These are phyloP conservation scores for Cecropterus lyciades DNA, from an alignment of 1,140 invertebrate species.

Conservation along the genomic window DNA sequence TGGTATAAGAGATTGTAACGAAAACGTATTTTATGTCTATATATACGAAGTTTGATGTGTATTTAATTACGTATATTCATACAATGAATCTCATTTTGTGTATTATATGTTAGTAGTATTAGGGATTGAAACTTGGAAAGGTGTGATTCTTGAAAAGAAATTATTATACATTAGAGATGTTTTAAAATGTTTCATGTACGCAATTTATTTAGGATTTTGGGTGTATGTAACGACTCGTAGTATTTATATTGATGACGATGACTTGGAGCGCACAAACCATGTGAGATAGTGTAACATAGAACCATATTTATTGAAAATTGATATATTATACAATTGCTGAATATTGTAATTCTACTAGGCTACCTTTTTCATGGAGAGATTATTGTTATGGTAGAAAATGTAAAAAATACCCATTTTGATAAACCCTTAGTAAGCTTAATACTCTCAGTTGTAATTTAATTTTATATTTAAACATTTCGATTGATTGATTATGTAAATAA, in stretches of 20 bases:
- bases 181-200: constrained; percentile 11
- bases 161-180: constrained; percentile 40
- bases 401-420: constrained; percentile 12
- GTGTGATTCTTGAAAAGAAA: constrained; percentile 31
- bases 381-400: not conserved
- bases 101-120: constrained; percentile 21
- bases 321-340: constrained; percentile 50
- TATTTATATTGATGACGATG: constrained; percentile 66
- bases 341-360: constrained; percentile 15
- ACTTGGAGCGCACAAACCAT: constrained; percentile 79
- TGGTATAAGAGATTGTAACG: constrained; percentile 16
- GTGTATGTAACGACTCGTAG: constrained; percentile 52
- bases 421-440: constrained; percentile 15
- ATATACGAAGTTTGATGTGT: constrained; percentile 15
- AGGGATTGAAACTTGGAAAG: constrained; percentile 1
- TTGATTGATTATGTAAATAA: too few species aligned
- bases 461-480: too few species aligned
- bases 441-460: too few species aligned
- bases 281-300: constrained; percentile 72
- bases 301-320: constrained; percentile 62
- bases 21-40: constrained; percentile 21
- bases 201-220: constrained; percentile 24
- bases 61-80: constrained; percentile 28
- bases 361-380: constrained; percentile 17
- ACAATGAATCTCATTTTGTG: constrained; percentile 22